phyloP scores from a whole-genome alignment of 2,113 vertebrate species.

The Antechinus stuartii region DNA sequence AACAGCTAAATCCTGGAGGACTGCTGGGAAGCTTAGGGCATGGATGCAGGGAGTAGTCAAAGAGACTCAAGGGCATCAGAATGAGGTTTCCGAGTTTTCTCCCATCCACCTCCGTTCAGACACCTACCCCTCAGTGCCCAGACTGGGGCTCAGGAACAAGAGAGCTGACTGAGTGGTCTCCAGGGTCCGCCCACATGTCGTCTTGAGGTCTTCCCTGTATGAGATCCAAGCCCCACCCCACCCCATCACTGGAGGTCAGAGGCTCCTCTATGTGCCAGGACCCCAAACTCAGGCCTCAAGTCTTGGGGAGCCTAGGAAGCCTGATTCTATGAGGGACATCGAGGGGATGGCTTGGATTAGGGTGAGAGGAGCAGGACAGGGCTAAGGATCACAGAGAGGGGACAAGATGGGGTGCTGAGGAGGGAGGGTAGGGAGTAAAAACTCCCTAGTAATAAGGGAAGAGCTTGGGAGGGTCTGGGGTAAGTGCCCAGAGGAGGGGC shows the following conservation, averaged over 20 bases:
- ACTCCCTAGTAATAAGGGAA: not conserved
- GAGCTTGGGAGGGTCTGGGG: not conserved
- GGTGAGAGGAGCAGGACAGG: not conserved
- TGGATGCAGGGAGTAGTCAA: not conserved
- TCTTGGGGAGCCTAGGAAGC: not conserved
- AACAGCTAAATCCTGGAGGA: not conserved
- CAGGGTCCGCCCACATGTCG: slow-evolving; percentile 40
- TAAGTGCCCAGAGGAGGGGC: not conserved
- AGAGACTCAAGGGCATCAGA: not conserved
- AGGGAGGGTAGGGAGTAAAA: not conserved
- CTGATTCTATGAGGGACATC: not conserved
- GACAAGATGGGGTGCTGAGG: not conserved
- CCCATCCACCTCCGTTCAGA: accelerated
- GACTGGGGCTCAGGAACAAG: slow-evolving; percentile 69
- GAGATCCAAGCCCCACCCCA: not conserved
- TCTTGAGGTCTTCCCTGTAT: slow-evolving; percentile 54
- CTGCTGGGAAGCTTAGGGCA: not conserved
- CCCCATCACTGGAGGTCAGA: not conserved
- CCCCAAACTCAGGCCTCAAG: not conserved
- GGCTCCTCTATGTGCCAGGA: not conserved
- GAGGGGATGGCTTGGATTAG: not conserved
- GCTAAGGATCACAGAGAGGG: not conserved
- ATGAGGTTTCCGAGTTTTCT: not conserved
- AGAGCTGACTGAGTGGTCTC: slow-evolving; percentile 53
- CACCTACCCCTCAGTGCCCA: slow-evolving; percentile 47